A percentile compares a stretch with the other conserved stretches of the same genome.
Evolutionary conservation across 2,797 vertebrate species (phyloP).

Genomic region (Macropodus opercularis): DNA sequence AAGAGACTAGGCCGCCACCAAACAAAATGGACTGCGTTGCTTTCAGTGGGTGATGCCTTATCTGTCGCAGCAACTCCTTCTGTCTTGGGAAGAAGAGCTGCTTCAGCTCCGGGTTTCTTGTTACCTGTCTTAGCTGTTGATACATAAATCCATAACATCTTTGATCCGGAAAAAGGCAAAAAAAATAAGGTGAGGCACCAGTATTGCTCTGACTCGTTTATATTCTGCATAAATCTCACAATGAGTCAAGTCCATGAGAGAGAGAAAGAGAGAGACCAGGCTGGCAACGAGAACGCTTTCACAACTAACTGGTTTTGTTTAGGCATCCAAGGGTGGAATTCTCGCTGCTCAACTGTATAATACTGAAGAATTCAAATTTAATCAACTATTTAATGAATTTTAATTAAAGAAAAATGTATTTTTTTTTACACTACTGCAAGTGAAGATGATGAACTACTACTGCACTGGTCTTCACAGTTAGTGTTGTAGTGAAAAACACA

Average conservation of each 20-base stretch:
- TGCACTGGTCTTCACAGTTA: too few species aligned
- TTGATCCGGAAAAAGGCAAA: conserved; percentile 9
- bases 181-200: conserved; percentile 15
- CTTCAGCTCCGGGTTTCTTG: conserved; percentile 22
- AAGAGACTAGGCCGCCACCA: conserved; percentile 27
- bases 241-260: conserved; percentile 17
- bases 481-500: too few species aligned
- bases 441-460: too few species aligned
- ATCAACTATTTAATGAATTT: too few species aligned
- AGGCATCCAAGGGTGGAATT: background rate
- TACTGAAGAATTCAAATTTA: conserved; percentile 7
- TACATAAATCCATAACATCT: conserved; percentile 41
- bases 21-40: conserved; percentile 45
- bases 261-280: conserved; percentile 12
- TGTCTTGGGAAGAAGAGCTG: conserved; percentile 31
- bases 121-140: conserved; percentile 25
- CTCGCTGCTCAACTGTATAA: background rate
- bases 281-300: conserved; percentile 13
- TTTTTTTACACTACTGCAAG: too few species aligned
- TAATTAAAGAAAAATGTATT: too few species aligned
- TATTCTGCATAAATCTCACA: conserved; percentile 30
- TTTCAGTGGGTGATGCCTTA: conserved; percentile 45
- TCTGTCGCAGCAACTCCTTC: conserved; percentile 48
- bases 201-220: conserved; percentile 36
- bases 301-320: conserved; percentile 21